Evolutionary conservation across 2,113 vertebrate genomes (phyloP).

Genomic region (Aspiorhynchus laticeps): DNA sequence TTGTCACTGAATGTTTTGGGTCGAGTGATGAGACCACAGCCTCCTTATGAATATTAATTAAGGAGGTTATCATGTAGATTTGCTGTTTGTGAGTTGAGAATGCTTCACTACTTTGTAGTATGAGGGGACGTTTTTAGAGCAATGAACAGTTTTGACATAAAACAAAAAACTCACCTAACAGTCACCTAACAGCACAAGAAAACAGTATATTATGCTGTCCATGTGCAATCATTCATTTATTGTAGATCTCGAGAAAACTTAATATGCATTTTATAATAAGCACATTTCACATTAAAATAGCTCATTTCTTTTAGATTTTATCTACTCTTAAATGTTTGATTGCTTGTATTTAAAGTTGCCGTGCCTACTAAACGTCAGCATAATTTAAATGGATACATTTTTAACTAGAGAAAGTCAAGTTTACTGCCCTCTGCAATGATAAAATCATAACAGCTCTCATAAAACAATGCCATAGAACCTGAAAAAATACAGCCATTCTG

Average conservation of each 20-base stretch:
- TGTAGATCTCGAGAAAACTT: not conserved
- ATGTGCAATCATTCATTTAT: not conserved
- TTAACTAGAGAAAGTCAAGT: constrained; percentile 9
- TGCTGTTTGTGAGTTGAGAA: too few species aligned
- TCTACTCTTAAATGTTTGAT: constrained; percentile 4
- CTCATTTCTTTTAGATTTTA: not conserved
- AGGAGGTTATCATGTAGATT: too few species aligned
- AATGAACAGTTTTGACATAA: not conserved
- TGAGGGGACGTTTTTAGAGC: too few species aligned
- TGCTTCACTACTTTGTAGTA: too few species aligned
- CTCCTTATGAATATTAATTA: too few species aligned
- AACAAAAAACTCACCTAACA: not conserved
- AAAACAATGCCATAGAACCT: not conserved
- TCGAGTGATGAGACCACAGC: too few species aligned
- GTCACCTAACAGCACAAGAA: not conserved
- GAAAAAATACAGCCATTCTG: not conserved
- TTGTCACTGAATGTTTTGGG: too few species aligned
- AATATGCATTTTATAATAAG: not conserved
- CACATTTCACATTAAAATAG: not conserved
- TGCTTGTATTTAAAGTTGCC: not conserved
- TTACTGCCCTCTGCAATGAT: not conserved
- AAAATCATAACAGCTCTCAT: constrained; percentile 3
- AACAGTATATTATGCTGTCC: not conserved
- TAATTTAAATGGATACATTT: constrained; percentile 9
- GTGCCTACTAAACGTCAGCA: not conserved